Conservation (phyloP, 2,888 invertebrate species). For the Oligia latruncula region DNA sequence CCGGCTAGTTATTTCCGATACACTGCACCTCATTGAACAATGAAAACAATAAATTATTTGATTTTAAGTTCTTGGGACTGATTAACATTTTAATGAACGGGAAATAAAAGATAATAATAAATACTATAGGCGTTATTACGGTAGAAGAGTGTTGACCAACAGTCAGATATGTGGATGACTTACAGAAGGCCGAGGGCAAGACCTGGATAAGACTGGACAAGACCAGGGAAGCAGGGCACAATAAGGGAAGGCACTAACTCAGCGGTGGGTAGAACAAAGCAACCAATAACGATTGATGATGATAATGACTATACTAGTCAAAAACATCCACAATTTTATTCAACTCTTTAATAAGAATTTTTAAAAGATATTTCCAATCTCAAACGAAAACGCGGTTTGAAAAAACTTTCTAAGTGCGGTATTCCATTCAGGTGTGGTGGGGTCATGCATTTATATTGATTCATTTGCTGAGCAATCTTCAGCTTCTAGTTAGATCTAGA, state of each 20-base stretch:
- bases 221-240: not conserved
- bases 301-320: not conserved
- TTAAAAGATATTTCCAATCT: constrained; percentile 33
- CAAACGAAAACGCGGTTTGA: constrained; percentile 32
- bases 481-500: constrained; percentile 53
- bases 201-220: too few relatives aligned
- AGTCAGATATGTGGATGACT: not conserved
- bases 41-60: constrained; percentile 55
- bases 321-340: not conserved
- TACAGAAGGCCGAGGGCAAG: not conserved
- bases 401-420: constrained; percentile 46
- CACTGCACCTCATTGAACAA: constrained; percentile 61
- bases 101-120: constrained; percentile 43
- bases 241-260: not conserved
- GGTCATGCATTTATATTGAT: constrained; percentile 67
- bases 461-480: constrained; percentile 58
- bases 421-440: constrained; percentile 52
- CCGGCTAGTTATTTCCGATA: constrained; percentile 53
- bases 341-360: constrained; percentile 15
- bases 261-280: not conserved
- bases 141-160: not conserved
- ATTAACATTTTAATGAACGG: constrained; percentile 54
- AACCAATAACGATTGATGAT: too few relatives aligned
- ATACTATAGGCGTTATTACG: not conserved
- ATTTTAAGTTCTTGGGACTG: constrained; percentile 48